These are phyloP conservation scores for Virgularia gustaviana DNA, from an alignment of 92 coral and sea anemone genomes.

Conservation along the genomic window DNA sequence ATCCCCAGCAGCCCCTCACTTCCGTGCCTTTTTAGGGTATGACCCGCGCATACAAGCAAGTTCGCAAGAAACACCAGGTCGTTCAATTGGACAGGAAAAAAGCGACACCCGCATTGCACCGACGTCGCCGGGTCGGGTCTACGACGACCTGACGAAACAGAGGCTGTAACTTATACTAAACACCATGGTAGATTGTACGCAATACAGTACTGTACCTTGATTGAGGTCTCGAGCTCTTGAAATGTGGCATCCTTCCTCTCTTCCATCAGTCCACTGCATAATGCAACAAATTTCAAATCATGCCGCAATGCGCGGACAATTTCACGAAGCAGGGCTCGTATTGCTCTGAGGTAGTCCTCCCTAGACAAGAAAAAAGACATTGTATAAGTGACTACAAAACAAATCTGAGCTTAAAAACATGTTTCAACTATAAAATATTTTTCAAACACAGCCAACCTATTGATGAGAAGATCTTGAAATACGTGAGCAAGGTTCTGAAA, in stretches of 20 bases:
- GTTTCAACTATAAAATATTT: not conserved
- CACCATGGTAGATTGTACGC: too few species aligned
- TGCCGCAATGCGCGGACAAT: constrained; percentile 82
- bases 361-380: constrained; percentile 35
- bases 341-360: constrained; percentile 90
- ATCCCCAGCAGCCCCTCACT: too few species aligned
- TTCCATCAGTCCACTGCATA: constrained; percentile 93
- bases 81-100: too few species aligned
- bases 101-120: too few species aligned
- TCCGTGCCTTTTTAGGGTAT: too few species aligned
- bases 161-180: too few species aligned
- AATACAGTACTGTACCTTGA: too few species aligned
- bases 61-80: too few species aligned
- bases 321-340: constrained; percentile 87
- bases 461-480: constrained; percentile 81
- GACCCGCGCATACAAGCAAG: too few species aligned
- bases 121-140: too few species aligned
- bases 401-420: not conserved
- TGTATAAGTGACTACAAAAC: too few species aligned
- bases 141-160: too few species aligned
- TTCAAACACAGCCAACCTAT: constrained; percentile 56
- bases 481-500: constrained; percentile 85
- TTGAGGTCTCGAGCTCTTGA: constrained; percentile 68
- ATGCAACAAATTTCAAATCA: constrained; percentile 82
- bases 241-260: constrained; percentile 88